A percentile compares a stretch with the other conserved stretches of the same genome.
Conservation (phyloP, 2,113 vertebrate species). For the Eulacestoma nigropectus region DNA sequence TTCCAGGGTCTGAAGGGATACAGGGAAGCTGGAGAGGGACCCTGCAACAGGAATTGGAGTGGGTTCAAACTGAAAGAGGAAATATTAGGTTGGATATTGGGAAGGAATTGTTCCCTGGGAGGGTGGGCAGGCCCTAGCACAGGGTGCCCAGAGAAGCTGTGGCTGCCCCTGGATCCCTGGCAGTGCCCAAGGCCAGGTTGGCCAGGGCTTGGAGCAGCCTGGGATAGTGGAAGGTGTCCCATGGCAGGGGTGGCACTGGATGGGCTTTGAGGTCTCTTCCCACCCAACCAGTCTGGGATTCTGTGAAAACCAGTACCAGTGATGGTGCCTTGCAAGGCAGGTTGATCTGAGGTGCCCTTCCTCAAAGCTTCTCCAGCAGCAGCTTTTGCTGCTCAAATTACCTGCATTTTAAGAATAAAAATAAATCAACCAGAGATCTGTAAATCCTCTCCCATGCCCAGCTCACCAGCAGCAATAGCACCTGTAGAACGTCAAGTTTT, state of each 20-base stretch:
- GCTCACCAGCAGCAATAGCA: background rate
- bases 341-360: background rate
- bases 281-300: background rate
- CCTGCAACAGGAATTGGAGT: background rate
- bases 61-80: background rate
- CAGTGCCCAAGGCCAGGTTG: background rate
- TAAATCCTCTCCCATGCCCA: background rate
- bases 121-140: background rate
- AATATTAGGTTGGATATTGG: background rate
- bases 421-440: background rate
- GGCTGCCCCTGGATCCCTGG: background rate
- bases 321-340: background rate
- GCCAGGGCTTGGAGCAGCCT: background rate
- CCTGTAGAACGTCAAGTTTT: background rate
- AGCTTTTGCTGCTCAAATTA: background rate
- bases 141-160: background rate
- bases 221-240: background rate
- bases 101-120: background rate
- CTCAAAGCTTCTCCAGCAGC: background rate
- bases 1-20: background rate
- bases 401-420: background rate
- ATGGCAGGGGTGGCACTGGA: background rate
- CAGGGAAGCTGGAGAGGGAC: background rate
- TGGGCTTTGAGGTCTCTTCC: background rate
- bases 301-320: background rate